Percentiles rank a stretch among this genome's conserved stretches.
Evolutionary conservation across 2,797 vertebrate genomes (phyloP).

Genomic region (Scleropages formosus): DNA sequence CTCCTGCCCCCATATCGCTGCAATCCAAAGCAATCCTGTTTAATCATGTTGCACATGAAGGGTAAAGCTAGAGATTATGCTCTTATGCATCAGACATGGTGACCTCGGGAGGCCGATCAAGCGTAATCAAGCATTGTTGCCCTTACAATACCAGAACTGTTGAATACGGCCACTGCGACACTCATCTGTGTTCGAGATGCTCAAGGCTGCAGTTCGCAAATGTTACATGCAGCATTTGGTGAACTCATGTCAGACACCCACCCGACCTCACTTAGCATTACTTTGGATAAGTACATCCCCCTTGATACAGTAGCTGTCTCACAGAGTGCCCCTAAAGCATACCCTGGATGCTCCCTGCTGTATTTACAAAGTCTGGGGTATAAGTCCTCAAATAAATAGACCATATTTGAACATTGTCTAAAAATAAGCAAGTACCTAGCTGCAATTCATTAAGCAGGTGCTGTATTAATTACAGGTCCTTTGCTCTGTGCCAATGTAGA

Average conservation of each 20-base stretch:
- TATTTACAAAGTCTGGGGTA: no score
- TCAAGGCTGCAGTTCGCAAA: no score
- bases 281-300: no score
- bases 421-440: neutral
- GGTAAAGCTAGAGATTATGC: neutral
- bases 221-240: no score
- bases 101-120: neutral
- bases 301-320: no score
- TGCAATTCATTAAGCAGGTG: conserved; percentile 19
- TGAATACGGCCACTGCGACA: neutral
- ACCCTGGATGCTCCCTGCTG: no score
- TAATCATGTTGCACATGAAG: neutral
- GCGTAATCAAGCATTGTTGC: neutral
- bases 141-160: neutral
- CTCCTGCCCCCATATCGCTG: neutral
- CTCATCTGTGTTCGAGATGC: no score
- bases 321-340: no score
- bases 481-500: neutral
- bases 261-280: no score
- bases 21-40: neutral
- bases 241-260: no score
- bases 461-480: conserved; percentile 9
- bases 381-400: no score
- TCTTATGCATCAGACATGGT: neutral
- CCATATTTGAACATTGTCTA: neutral